phyloP scores from a whole-genome alignment of 1,140 invertebrate species.

The Pseudomyrmex cubaensis region DNA sequence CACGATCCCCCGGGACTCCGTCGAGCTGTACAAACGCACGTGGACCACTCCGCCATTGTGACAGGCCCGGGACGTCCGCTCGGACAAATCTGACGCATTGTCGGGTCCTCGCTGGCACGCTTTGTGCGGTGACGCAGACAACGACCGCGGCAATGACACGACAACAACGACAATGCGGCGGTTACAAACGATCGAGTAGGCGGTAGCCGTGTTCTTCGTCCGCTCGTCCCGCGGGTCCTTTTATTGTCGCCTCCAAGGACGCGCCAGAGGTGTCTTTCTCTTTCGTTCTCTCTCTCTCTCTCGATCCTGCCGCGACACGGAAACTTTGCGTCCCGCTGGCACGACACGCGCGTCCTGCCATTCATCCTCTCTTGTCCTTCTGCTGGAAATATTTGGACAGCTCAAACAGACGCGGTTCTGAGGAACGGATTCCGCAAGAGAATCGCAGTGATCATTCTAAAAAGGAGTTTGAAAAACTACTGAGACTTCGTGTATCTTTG shows the following conservation, averaged over 20 bases:
- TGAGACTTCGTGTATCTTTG: background rate
- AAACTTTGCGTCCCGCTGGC: constrained; percentile 59
- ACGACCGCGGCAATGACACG: constrained; percentile 41
- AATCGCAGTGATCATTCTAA: constrained; percentile 5
- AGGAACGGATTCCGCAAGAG: constrained; percentile 4
- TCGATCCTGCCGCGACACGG: constrained; percentile 55
- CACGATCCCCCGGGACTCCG: background rate
- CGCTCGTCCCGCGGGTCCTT: constrained; percentile 49
- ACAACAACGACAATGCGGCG: constrained; percentile 60
- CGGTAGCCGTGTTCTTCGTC: constrained; percentile 78
- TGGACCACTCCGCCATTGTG: constrained; percentile 57
- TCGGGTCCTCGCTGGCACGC: constrained; percentile 56
- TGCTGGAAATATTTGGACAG: constrained; percentile 53
- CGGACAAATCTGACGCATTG: constrained; percentile 76
- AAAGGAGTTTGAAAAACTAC: constrained; percentile 23
- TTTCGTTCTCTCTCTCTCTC: background rate
- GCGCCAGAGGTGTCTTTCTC: background rate
- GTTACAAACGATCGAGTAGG: constrained; percentile 73
- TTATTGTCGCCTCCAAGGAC: constrained; percentile 73
- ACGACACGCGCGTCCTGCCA: constrained; percentile 64
- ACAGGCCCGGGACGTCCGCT: constrained; percentile 39
- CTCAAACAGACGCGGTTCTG: background rate
- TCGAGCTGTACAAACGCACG: constrained; percentile 59
- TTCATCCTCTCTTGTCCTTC: constrained; percentile 34
- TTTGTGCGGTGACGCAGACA: constrained; percentile 67